phyloP scores from a whole-genome alignment of 2,113 vertebrate genomes.

The Arothron firmamentum region DNA sequence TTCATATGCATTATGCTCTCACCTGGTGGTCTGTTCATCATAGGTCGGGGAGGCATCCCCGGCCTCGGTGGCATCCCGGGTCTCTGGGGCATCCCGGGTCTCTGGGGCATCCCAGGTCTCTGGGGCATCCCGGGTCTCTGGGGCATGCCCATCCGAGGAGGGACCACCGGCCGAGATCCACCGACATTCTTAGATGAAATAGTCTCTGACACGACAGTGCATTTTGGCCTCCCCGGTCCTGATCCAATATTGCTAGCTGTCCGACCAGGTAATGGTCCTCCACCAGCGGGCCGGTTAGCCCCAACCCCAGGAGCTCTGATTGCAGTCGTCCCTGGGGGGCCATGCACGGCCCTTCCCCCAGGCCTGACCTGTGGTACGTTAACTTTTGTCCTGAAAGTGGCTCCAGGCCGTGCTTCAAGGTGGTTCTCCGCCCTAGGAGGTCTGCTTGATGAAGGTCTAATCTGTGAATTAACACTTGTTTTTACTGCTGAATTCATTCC shows the following conservation, averaged over 20 bases:
- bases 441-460: constrained; percentile 39
- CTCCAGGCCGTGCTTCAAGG: constrained; percentile 41
- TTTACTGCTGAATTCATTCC: constrained; percentile 45
- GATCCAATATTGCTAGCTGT: constrained; percentile 52
- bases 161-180: constrained; percentile 46
- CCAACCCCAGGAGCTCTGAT: constrained; percentile 44
- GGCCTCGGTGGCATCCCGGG: constrained; percentile 71
- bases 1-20: constrained; percentile 10
- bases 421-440: constrained; percentile 39
- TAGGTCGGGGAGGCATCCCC: constrained; percentile 24
- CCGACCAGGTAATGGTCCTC: constrained; percentile 37
- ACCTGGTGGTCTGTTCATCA: constrained; percentile 77
- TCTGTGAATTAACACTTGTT: constrained; percentile 42
- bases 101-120: constrained; percentile 34
- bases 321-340: constrained; percentile 33
- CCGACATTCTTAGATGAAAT: constrained; percentile 92
- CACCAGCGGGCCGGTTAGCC: constrained; percentile 52
- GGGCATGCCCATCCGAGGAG: constrained; percentile 63
- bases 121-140: constrained; percentile 57
- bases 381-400: constrained; percentile 27
- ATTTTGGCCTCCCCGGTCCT: constrained; percentile 79
- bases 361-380: constrained; percentile 44
- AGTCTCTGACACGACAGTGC: constrained; percentile 94
- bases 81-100: constrained; percentile 22
- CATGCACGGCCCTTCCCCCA: constrained; percentile 34